These are phyloP conservation scores for Lutjanus erythropterus DNA, from an alignment of 2,113 vertebrate genomes.

Conservation along the genomic window DNA sequence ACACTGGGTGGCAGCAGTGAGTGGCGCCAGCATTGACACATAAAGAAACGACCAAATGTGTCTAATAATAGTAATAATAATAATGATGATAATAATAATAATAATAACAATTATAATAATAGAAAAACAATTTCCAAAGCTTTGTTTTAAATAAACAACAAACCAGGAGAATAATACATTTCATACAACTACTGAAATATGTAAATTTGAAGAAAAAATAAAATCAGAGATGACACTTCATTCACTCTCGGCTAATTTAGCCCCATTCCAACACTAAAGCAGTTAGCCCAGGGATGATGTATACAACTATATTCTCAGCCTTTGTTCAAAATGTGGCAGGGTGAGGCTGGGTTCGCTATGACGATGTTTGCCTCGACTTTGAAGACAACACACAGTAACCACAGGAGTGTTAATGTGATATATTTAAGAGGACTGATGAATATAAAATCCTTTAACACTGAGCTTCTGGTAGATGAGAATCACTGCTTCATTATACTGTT, in stretches of 20 bases:
- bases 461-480: background rate
- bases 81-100: slow-evolving; percentile 11
- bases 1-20: slow-evolving; percentile 72
- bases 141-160: slow-evolving; percentile 48
- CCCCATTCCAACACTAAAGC: slow-evolving; percentile 9
- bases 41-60: slow-evolving; percentile 7
- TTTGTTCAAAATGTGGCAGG: background rate
- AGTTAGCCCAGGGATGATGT: background rate
- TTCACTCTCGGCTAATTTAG: background rate
- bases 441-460: background rate
- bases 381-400: background rate
- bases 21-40: slow-evolving; percentile 6
- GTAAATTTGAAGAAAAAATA: slow-evolving; percentile 28
- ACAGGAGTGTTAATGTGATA: background rate
- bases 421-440: background rate
- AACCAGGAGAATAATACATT: slow-evolving; percentile 29
- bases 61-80: slow-evolving; percentile 9
- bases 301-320: background rate
- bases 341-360: background rate
- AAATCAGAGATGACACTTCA: slow-evolving; percentile 9
- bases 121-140: slow-evolving; percentile 20
- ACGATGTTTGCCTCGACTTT: background rate
- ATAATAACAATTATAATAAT: slow-evolving; percentile 1
- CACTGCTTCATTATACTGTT: background rate
- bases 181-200: slow-evolving; percentile 30